Base-by-base conservation (phyloP, 2,113 vertebrate genomes). In the Megalops atlanticus region DNA sequence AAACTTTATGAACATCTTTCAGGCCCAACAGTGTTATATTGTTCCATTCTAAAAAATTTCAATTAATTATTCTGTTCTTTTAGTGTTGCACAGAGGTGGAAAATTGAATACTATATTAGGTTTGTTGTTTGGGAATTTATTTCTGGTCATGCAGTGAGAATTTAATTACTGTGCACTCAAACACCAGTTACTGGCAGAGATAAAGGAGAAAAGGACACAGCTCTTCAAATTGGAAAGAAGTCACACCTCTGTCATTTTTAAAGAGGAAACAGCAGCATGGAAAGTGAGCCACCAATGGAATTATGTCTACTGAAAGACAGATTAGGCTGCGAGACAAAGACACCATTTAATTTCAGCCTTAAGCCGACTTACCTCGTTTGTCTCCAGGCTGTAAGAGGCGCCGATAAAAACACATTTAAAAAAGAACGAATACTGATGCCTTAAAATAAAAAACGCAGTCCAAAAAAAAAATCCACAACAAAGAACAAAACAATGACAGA, bases 51-150 rank as follows among this genome's bases (percentile, higher is more conserved):
- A n/a, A n/a, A n/a, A n/a, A n/a, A n/a, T 84, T 64, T 86, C 85
- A 86, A 89, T 88, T 88, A 88, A 88, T 82, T 80, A 52, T 74
- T 83, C 72, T 33, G 82, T 70, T 71, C 36, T 72, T 72, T 85
- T 85, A 85, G 84, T 83, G 76, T 77, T 70, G 47, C 54, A 41
- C 75, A 40, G 18, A 21, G n/a, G 78, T 76, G 72, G 76, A 76
- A 85, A 85, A 87, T 84, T 84, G 82, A 85, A 87, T 83, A 76
- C 49, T 75, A 38, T 80, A 81, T 69, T 83, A 78, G 79, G 79
- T 77, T 82, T 78, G 79, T 72, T 78, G 83, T 84, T 68, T 78
- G 39, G 24, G 76, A 40, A 27, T 68, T 41, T 68, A 77, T 78
- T 79, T 43, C 68, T 41, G 75, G 69, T 70, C 70, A 77, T 77